Evolutionary conservation across 2,888 invertebrate species (phyloP).

Genomic region (Troglohyphantes excavatus): DNA sequence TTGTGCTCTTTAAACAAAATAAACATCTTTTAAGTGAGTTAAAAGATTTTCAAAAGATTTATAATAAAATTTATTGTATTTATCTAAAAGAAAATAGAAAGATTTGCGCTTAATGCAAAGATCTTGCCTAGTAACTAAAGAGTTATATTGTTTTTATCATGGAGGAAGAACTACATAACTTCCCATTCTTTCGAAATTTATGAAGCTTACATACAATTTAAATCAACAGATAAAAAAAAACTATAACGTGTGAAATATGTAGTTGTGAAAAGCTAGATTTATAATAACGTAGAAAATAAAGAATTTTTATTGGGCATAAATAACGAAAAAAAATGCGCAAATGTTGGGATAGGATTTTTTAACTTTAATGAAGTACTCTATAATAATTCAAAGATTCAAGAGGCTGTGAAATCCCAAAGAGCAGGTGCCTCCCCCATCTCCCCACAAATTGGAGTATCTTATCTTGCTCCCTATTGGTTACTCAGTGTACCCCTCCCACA

Average conservation of each 20-base stretch:
- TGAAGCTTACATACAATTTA: background rate
- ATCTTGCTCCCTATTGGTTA: constrained; percentile 43
- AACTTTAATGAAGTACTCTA: constrained; percentile 18
- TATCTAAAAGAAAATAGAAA: background rate
- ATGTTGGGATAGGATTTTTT: constrained; percentile 18
- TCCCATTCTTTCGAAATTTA: background rate
- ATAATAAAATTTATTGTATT: too few species aligned
- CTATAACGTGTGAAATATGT: background rate
- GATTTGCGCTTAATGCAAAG: background rate
- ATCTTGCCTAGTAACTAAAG: background rate
- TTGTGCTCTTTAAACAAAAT: too few species aligned
- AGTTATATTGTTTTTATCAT: background rate
- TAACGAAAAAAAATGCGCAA: constrained; percentile 8
- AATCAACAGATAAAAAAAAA: background rate
- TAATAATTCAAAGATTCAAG: background rate
- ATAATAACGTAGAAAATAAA: background rate
- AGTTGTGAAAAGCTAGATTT: constrained; percentile 18
- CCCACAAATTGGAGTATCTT: background rate
- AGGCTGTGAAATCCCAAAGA: constrained; percentile 15
- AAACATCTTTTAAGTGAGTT: too few species aligned
- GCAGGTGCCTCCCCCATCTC: constrained; percentile 51
- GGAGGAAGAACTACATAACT: background rate
- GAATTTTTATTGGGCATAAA: constrained; percentile 5
- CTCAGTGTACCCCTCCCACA: constrained; percentile 44
- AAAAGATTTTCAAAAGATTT: too few species aligned